A percentile compares a stretch with the other conserved stretches of the same genome.
Evolutionary conservation across 1,140 invertebrate species (phyloP).

Genomic region (Lordiphosa clarofinis): DNA sequence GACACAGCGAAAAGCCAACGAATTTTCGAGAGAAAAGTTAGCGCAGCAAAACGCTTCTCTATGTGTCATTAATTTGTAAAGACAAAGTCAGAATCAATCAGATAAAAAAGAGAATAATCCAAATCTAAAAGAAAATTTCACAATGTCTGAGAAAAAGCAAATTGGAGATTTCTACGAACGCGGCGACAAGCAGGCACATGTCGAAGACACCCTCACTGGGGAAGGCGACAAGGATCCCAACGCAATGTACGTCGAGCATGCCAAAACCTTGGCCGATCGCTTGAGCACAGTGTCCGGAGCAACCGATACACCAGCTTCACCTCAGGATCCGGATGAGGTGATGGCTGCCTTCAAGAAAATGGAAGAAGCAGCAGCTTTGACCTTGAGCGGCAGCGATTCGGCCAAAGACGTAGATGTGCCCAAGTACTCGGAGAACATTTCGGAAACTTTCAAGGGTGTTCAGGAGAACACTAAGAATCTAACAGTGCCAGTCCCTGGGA

Average conservation of each 20-base stretch:
- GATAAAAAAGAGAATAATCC: conserved; percentile 1
- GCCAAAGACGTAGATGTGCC: too few species aligned
- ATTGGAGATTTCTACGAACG: conserved; percentile 80
- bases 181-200: conserved; percentile 28
- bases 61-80: too few species aligned
- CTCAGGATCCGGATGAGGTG: conserved; percentile 70
- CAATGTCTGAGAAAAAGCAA: conserved; percentile 67
- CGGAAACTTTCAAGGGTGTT: too few species aligned
- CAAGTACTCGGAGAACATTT: too few species aligned
- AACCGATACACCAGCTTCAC: conserved; percentile 60
- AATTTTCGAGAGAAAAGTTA: too few species aligned
- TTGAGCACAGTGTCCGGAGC: conserved; percentile 53
- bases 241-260: conserved; percentile 75
- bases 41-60: too few species aligned
- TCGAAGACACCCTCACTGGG: conserved; percentile 8
- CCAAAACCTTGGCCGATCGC: conserved; percentile 71
- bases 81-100: not conserved
- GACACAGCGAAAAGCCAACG: too few species aligned
- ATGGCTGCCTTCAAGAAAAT: conserved; percentile 77
- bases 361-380: conserved; percentile 46
- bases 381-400: too few species aligned
- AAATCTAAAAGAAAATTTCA: conserved; percentile 21
- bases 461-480: conserved; percentile 78
- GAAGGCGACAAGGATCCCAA: conserved; percentile 32
- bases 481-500: conserved; percentile 65